These are phyloP conservation scores for Lampris incognitus DNA, from an alignment of 2,113 vertebrate genomes.

Conservation along the genomic window DNA sequence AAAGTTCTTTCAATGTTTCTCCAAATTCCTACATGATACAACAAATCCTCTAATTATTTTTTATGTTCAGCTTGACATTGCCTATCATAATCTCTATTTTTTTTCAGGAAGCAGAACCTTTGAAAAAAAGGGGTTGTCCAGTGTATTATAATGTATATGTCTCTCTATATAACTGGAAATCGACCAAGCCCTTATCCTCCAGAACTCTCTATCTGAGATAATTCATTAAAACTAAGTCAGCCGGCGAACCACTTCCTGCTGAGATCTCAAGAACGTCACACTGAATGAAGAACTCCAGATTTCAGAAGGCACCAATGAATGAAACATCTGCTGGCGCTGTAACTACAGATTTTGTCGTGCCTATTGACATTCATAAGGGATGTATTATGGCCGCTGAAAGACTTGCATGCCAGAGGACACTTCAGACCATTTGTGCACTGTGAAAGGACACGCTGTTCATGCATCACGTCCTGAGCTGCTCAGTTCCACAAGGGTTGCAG, in stretches of 20 bases:
- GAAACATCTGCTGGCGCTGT: conserved; percentile 16
- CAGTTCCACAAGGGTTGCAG: not conserved
- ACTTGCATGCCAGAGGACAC: not conserved
- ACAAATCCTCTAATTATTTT: too few relatives aligned
- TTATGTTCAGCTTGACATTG: too few relatives aligned
- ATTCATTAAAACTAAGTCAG: not conserved
- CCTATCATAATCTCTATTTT: too few relatives aligned
- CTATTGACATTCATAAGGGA: conserved; percentile 36
- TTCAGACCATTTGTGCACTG: conserved; percentile 32
- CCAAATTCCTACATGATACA: too few relatives aligned
- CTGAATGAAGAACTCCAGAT: conserved; percentile 18
- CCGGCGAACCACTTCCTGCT: not conserved
- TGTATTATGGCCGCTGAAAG: conserved; percentile 18
- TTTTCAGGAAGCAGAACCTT: too few relatives aligned
- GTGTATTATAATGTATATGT: too few relatives aligned
- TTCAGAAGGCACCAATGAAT: conserved; percentile 21
- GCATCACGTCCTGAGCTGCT: conserved; percentile 8
- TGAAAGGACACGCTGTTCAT: not conserved
- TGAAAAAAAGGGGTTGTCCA: too few relatives aligned
- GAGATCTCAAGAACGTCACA: too few relatives aligned
- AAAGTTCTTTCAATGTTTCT: too few relatives aligned
- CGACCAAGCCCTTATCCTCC: too few relatives aligned
- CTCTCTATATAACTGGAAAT: too few relatives aligned
- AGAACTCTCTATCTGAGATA: too few relatives aligned
- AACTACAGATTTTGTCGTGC: conserved; percentile 30